Base-by-base conservation (phyloP, 2,113 vertebrate species). In the Pluvialis apricaria region DNA sequence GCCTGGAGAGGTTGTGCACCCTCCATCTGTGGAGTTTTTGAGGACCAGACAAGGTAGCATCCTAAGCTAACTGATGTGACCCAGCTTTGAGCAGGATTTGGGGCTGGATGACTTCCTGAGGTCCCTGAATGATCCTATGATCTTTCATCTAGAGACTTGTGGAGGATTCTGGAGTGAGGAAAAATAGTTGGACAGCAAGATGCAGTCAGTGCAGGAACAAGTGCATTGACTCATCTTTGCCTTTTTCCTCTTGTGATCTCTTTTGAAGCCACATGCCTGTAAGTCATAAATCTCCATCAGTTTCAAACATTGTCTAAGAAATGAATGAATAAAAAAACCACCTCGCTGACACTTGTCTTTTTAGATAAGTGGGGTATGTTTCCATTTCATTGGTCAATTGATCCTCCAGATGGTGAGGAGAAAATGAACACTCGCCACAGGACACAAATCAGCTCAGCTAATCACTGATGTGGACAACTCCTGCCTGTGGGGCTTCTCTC, bases 351-450 rank as follows among this genome's bases (percentile, higher is more conserved):
- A 42, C 40, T 73, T 86, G 45, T 47, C 49, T 42, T 62, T 70
- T 62, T 77, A 88, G 86, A 71, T 44, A 79, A 94, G 62, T 73
- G 44, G 64, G 22, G 7, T 61, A 7, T 73, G 69, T 82, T 95
- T 96, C 60, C 52, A 57, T 92, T 89, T 88, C 82, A 57, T 64
- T 95, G 90, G 68, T 70, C 92, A 88, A 85, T 96, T 47, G 88
- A 94, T 97, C 69, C 61, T 91, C 62, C 90, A 66, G 76, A 86
- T 82, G 94, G 47, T 28, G 61, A 85, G 83, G 84, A 78, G 57
- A 65, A 87, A 82, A 96, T 70, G 79, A 92, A 36, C 49, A 13
- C 42, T 77, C 4, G 12, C 55, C 78, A 79, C 70, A 84, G 73
- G 65, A 76, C n/a, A 81, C 61, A 52, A 78, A 90, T 95, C 66